Percentiles rank a stretch among this genome's conserved stretches.
Evolutionary conservation across 2,113 vertebrate species (phyloP).

Genomic region (Boleophthalmus pectinirostris): DNA sequence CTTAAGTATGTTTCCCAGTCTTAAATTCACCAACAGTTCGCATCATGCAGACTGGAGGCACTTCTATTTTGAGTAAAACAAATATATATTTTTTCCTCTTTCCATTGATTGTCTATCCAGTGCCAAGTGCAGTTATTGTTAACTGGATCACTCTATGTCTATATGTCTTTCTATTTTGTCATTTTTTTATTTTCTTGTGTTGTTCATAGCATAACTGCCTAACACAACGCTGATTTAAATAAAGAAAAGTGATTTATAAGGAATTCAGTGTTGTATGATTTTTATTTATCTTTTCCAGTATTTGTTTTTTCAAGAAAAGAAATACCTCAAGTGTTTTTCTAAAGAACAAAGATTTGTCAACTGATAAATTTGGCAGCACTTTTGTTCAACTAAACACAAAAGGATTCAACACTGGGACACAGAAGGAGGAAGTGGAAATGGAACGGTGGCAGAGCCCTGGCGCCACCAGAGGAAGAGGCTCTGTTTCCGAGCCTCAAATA

Average conservation of each 20-base stretch:
- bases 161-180: conserved; percentile 63
- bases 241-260: conserved; percentile 85
- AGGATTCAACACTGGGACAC: conserved; percentile 53
- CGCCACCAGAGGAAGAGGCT: conserved; percentile 72
- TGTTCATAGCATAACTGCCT: conserved; percentile 80
- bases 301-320: not conserved
- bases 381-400: conserved; percentile 24
- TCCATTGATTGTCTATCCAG: conserved; percentile 75
- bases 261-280: conserved; percentile 45
- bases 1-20: conserved; percentile 64
- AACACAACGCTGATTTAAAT: conserved; percentile 86
- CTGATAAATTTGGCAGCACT: not conserved
- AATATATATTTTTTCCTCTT: conserved; percentile 68
- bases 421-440: conserved; percentile 78
- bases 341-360: not conserved
- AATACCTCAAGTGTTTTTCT: not conserved
- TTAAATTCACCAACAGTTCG: conserved; percentile 35
- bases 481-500: conserved; percentile 71
- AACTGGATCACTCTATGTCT: conserved; percentile 74
- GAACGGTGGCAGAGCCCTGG: conserved; percentile 62
- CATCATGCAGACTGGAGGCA: conserved; percentile 58
- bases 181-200: conserved; percentile 66
- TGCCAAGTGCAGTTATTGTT: conserved; percentile 85
- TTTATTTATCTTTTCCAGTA: not conserved
- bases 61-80: conserved; percentile 67